Conservation (phyloP, 2,797 vertebrate species). For the Alauda arvensis region DNA sequence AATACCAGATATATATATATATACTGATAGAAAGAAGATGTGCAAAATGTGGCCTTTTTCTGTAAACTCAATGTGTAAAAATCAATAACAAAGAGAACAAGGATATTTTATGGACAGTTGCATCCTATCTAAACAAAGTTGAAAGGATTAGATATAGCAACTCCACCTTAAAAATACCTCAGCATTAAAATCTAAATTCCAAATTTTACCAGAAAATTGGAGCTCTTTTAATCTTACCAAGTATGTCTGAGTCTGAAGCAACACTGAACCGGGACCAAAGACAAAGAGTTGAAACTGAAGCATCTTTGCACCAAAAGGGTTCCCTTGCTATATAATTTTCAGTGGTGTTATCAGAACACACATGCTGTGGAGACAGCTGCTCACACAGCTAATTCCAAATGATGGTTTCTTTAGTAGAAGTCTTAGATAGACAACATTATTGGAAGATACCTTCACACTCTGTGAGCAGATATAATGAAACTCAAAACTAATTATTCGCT, state of each 20-base stretch:
- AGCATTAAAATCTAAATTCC: neutral
- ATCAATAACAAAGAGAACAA: neutral
- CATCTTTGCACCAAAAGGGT: neutral
- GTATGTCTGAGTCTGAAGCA: neutral
- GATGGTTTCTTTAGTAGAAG: neutral
- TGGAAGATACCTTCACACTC: neutral
- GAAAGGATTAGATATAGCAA: neutral
- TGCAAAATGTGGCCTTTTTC: neutral
- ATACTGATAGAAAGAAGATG: neutral
- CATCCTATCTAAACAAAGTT: neutral
- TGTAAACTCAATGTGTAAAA: neutral
- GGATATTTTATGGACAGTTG: neutral
- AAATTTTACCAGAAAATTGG: neutral
- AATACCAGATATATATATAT: neutral
- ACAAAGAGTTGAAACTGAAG: neutral
- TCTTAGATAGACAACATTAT: neutral
- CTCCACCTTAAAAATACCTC: neutral
- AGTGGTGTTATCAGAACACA: neutral
- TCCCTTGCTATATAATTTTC: neutral
- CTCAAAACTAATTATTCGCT: neutral
- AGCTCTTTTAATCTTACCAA: neutral
- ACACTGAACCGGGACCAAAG: neutral
- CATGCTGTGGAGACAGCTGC: accelerated
- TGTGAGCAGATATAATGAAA: neutral
- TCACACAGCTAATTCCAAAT: neutral